Base-by-base conservation (phyloP, 2,113 vertebrate species). In the Marmota flaviventris region DNA sequence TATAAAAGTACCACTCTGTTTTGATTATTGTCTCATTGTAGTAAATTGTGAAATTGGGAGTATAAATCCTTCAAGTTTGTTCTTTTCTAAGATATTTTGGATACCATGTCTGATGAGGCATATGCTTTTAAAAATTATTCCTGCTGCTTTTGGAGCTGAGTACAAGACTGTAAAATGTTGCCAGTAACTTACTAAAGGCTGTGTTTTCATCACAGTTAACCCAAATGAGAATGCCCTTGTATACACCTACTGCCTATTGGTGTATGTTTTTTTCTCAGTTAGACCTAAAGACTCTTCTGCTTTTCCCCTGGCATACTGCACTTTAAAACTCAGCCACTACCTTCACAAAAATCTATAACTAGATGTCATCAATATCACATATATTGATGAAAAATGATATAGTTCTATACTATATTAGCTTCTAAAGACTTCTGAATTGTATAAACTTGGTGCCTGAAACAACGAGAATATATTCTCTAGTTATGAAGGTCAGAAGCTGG, bases 321-420 rank as follows among this genome's bases (percentile, higher is more conserved):
- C 65, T 91, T 93, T 86, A 94, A 91, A 58, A 79, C 10, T 27
- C 42, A 90, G 56, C 51, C 1, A 17, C 20, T 34, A 25, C 5
- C 48, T 83, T 73, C 70, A 81, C 83, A 24, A 63, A 84, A 65
- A 48, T 56, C 8, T 67, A 10, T 48, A 83, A 10, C 27, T 72
- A 39, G 39, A 39, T 39, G 4, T 39, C 39, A 39, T 39, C 39
- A 37, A 27, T 45, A 58, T 67, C 51, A 78, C 77, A 93, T 14
- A 70, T 69, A 76, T n/a, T 48, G 32, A n/a, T 61, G 5, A 93
- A 91, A 91, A 29, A 27, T 13, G 84, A 88, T 51, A 79, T 39
- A n/a, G 11, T 56, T 84, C 29, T 18, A 48, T 8, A 25, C 4
- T 85, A 14, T n/a, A 56, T 53, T 85, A 61, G 48, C 37, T 81